These are phyloP conservation scores for Naja naja DNA, from an alignment of 2,113 vertebrate species.

Conservation along the genomic window DNA sequence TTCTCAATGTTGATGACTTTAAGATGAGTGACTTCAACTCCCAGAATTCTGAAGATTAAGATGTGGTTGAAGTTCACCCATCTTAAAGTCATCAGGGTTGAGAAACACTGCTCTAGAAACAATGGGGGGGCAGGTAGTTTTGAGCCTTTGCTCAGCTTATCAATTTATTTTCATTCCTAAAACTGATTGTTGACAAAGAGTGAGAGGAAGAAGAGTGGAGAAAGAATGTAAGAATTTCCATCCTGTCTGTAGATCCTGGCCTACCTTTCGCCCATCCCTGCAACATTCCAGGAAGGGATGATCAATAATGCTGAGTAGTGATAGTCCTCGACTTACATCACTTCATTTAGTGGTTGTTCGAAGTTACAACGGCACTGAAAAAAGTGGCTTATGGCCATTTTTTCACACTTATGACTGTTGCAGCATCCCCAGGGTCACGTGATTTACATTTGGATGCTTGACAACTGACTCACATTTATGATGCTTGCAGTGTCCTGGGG, in stretches of 20 bases:
- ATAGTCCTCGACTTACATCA: too few species aligned
- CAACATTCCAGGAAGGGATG: not conserved
- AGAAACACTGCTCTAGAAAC: not conserved
- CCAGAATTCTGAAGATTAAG: too few species aligned
- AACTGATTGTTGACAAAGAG: not conserved
- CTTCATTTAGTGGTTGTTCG: too few species aligned
- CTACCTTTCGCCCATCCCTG: not conserved
- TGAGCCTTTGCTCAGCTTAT: not conserved
- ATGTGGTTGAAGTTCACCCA: not conserved
- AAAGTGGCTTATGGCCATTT: too few species aligned
- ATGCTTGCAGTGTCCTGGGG: too few species aligned
- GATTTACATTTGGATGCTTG: too few species aligned
- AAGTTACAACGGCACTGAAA: too few species aligned
- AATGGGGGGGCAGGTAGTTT: not conserved
- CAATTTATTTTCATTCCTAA: not conserved
- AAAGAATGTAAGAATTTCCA: not conserved
- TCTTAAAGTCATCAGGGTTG: not conserved
- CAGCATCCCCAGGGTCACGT: too few species aligned
- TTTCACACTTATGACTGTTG: too few species aligned
- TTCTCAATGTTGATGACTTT: not conserved
- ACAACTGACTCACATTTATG: too few species aligned
- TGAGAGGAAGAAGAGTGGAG: not conserved
- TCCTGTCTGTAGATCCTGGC: not conserved
- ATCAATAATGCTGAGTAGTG: constrained; percentile 54
- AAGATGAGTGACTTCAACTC: not conserved